These are phyloP conservation scores for Eulemur mongoz DNA, from an alignment of 2,797 vertebrate species.

Conservation along the genomic window DNA sequence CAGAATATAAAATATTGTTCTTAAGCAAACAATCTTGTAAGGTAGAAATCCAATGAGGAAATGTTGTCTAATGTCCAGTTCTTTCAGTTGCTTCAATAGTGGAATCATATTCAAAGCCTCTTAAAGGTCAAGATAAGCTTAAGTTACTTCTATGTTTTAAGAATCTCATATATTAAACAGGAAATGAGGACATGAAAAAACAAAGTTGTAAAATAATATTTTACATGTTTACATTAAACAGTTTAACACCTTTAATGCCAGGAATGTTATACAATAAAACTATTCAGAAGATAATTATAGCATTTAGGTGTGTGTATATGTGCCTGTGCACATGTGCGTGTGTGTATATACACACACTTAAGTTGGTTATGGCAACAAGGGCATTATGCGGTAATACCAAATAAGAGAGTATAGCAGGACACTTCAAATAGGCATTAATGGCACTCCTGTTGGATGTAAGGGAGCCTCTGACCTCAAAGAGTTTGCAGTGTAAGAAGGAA, in stretches of 20 bases:
- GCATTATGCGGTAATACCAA: not conserved
- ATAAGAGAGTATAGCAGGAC: not conserved
- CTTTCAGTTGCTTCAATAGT: not conserved
- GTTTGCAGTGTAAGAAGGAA: not conserved
- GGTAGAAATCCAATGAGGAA: slow-evolving; percentile 32
- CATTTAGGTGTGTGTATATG: not conserved
- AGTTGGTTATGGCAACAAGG: not conserved
- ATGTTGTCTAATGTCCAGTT: not conserved
- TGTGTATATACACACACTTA: not conserved
- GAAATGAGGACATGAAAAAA: not conserved
- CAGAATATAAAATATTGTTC: not conserved
- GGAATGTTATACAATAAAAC: not conserved
- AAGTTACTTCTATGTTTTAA: not conserved
- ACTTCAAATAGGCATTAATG: not conserved
- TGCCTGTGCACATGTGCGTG: not conserved
- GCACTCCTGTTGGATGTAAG: not conserved
- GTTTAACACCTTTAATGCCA: not conserved
- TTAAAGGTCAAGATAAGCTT: slow-evolving; percentile 50
- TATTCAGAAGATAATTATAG: not conserved
- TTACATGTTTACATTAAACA: not conserved
- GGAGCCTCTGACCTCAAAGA: not conserved
- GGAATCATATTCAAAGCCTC: not conserved
- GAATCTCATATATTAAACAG: not conserved
- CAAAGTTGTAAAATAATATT: not conserved
- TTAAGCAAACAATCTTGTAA: not conserved